Evolutionary conservation across 2,888 invertebrate species (phyloP).

Genomic region (Synergus japonicus): DNA sequence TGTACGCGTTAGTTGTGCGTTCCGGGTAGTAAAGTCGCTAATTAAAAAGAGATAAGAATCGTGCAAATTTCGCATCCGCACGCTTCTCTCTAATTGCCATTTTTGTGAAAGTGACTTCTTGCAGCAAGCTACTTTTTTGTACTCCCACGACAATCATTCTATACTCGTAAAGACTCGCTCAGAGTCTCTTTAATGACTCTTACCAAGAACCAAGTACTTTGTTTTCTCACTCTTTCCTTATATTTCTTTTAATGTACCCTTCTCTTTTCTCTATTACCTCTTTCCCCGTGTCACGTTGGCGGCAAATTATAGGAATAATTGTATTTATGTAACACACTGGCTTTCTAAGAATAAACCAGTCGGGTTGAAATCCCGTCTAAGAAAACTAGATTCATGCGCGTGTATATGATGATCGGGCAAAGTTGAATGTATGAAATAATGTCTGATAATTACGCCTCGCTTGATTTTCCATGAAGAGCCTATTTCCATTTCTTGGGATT

Average conservation of each 20-base stretch:
- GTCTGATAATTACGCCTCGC: conserved; percentile 28
- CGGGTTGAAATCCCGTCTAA: not conserved
- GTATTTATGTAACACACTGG: conserved; percentile 32
- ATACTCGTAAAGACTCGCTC: conserved; percentile 35
- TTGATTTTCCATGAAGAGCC: conserved; percentile 34
- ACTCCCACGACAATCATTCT: conserved; percentile 25
- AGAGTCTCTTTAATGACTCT: conserved; percentile 32
- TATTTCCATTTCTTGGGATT: conserved; percentile 37
- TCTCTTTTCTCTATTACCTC: not conserved
- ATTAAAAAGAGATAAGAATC: conserved; percentile 37
- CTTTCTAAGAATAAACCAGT: conserved; percentile 35
- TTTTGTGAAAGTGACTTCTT: conserved; percentile 41
- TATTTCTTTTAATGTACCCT: conserved; percentile 21
- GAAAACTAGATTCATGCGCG: conserved; percentile 13
- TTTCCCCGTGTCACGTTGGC: conserved; percentile 27
- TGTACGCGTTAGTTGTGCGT: conserved; percentile 5
- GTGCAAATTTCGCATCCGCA: conserved; percentile 41
- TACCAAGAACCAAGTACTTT: conserved; percentile 34
- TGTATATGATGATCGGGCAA: not conserved
- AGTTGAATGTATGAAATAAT: conserved; percentile 9
- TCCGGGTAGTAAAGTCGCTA: conserved; percentile 28
- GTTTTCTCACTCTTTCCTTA: conserved; percentile 34
- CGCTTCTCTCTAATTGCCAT: conserved; percentile 33
- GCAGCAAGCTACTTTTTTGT: conserved; percentile 1
- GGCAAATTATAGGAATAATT: conserved; percentile 38